A percentile compares a stretch with the other conserved stretches of the same genome.
Conservation (phyloP, 2,888 invertebrate genomes). For the Callimorpha dominula region DNA sequence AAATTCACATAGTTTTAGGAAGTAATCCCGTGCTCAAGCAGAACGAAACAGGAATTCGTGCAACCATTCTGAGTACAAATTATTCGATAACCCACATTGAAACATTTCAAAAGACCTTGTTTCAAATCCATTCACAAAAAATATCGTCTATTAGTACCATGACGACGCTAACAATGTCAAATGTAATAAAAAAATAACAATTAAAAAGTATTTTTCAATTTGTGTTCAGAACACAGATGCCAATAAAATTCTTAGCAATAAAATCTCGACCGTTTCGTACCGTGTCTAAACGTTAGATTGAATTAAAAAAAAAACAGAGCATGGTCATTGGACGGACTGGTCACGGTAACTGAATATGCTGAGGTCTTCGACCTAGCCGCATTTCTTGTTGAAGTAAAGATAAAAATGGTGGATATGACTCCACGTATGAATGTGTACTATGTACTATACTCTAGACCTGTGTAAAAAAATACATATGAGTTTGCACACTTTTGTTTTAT, state of each 20-base stretch:
- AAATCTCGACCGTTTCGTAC: conserved; percentile 42
- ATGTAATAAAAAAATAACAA: conserved; percentile 14
- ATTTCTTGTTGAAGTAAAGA: conserved; percentile 4
- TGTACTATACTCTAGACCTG: not conserved
- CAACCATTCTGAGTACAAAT: not conserved
- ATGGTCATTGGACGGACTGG: conserved; percentile 37
- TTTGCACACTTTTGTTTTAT: not conserved
- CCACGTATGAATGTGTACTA: not conserved
- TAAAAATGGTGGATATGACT: conserved; percentile 2
- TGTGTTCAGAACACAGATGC: conserved; percentile 15
- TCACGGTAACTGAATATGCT: conserved; percentile 21
- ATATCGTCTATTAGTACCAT: conserved; percentile 10
- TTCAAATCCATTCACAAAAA: conserved; percentile 11
- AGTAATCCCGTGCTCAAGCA: not conserved
- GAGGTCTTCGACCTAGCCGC: conserved; percentile 24
- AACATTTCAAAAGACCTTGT: conserved; percentile 10
- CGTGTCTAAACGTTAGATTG: conserved; percentile 50
- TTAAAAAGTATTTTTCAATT: conserved; percentile 23
- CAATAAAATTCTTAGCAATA: conserved; percentile 30
- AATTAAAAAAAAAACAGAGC: conserved; percentile 49
- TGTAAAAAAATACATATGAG: not conserved
- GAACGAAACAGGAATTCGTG: not conserved
- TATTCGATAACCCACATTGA: not conserved
- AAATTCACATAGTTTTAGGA: not conserved
- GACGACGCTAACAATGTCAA: conserved; percentile 11